These are phyloP conservation scores for Tamias sibiricus DNA, from an alignment of 2,113 vertebrate species.

Conservation along the genomic window DNA sequence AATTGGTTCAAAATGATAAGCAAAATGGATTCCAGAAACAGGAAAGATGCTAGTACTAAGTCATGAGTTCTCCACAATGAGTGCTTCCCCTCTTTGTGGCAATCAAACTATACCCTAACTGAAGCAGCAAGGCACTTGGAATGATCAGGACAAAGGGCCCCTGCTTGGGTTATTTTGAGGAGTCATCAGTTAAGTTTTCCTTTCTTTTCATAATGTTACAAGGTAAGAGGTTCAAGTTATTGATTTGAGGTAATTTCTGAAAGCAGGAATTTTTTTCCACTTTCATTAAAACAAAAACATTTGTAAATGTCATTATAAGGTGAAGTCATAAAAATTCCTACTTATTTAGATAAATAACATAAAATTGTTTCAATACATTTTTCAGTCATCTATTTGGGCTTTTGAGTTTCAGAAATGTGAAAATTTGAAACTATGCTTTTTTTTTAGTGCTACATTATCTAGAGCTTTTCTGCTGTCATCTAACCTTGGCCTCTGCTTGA, in stretches of 20 bases:
- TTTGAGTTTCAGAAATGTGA: background rate
- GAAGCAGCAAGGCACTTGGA: background rate
- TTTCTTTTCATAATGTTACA: slow-evolving; percentile 23
- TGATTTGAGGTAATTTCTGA: slow-evolving; percentile 9
- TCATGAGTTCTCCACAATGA: background rate
- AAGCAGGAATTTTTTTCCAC: background rate
- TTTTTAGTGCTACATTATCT: background rate
- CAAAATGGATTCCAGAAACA: background rate
- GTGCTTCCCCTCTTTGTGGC: background rate
- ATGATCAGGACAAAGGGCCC: slow-evolving; percentile 13
- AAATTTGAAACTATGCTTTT: background rate
- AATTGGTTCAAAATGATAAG: background rate
- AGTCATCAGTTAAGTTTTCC: slow-evolving; percentile 28
- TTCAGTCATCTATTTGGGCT: background rate
- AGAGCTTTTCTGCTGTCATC: background rate
- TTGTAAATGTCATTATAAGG: background rate
- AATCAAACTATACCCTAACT: background rate
- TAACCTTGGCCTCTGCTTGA: background rate
- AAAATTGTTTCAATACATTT: slow-evolving; percentile 5
- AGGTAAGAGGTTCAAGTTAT: background rate
- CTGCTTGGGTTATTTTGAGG: slow-evolving; percentile 32
- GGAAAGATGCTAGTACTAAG: background rate
- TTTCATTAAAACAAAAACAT: background rate
- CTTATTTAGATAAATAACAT: background rate
- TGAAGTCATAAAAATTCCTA: slow-evolving; percentile 29